Conservation (phyloP, 2,888 invertebrate species). For the Tinea semifulvella region DNA sequence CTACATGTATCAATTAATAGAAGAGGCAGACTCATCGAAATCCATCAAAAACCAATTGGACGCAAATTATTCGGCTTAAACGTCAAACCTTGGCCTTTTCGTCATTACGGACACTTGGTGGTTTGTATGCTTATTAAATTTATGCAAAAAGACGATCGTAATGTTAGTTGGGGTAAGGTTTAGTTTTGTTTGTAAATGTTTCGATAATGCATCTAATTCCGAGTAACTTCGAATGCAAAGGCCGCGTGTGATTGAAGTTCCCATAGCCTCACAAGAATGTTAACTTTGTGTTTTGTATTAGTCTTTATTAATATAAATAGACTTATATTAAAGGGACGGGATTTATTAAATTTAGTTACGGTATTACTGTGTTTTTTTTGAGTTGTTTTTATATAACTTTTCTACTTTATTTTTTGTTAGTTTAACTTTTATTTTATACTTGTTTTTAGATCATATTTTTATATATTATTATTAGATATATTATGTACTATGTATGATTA, state of each 20-base stretch:
- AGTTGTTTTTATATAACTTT: too few species aligned
- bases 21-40: constrained; percentile 28
- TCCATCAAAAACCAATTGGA: constrained; percentile 52
- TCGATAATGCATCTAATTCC: constrained; percentile 11
- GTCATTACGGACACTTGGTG: constrained; percentile 34
- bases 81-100: constrained; percentile 53
- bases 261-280: constrained; percentile 41
- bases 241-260: constrained; percentile 43
- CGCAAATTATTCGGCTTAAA: constrained; percentile 45
- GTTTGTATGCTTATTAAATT: constrained; percentile 38
- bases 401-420: too few species aligned
- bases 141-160: constrained; percentile 32
- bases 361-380: too few species aligned
- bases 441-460: too few species aligned
- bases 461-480: too few species aligned
- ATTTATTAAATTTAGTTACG: too few species aligned
- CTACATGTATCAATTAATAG: not conserved
- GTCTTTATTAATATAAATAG: too few species aligned
- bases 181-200: constrained; percentile 24
- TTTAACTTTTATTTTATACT: too few species aligned
- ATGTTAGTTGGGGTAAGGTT: constrained; percentile 26
- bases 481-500: too few species aligned
- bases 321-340: too few species aligned
- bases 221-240: constrained; percentile 28
- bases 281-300: constrained; percentile 18